Evolutionary conservation across 2,113 vertebrate species (phyloP), one percentile per base, ranked within the genome.

Genomic region (Cephalopholis sonnerati): DNA sequence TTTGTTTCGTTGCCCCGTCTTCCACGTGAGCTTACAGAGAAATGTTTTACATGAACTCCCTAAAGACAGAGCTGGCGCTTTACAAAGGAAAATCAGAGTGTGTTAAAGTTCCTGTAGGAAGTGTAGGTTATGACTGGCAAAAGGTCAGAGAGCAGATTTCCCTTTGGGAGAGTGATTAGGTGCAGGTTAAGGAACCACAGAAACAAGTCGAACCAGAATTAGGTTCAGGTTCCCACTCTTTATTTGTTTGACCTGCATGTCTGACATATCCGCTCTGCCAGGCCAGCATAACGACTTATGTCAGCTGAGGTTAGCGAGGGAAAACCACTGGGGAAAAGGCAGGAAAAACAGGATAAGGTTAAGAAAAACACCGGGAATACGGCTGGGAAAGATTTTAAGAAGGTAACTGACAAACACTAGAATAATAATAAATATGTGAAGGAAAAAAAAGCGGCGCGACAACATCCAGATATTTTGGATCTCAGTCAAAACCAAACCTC

Each of bases 161-260:
- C 76, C 85, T 66, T 58, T 77, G 85, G 81, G 83, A 68, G 27
- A 41, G 25, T 67, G 79, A 89, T 87, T 90, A 82, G 84, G 58
- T 25, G 25, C 87, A 87, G 85, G 70, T 85, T 81, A 84, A 79
- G 58, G 81, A 75, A 81, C 58, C 58, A 63, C 84, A 67, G 74
- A 77, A 72, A 79, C 74, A 54, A 80, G 83, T 69, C 46, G 29
- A 72, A 54, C 22, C 58, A 77, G 66, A 84, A 27, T 79, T 36
- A 74, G 82, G 81, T 74, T 87, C 75, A 87, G 87, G 85, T 92
- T 92, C 80, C 87, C 59, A 29, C 77, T 89, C 70, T 76, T 73
- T 91, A 91, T 93, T 91, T 90, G 83, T 82, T 84, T 92, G 90
- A 94, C 88, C 91, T 72, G 87, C 57, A 81, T 77, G 84, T 91